These are phyloP conservation scores for Hyperoplus immaculatus DNA, from an alignment of 2,797 vertebrate genomes.

Conservation along the genomic window DNA sequence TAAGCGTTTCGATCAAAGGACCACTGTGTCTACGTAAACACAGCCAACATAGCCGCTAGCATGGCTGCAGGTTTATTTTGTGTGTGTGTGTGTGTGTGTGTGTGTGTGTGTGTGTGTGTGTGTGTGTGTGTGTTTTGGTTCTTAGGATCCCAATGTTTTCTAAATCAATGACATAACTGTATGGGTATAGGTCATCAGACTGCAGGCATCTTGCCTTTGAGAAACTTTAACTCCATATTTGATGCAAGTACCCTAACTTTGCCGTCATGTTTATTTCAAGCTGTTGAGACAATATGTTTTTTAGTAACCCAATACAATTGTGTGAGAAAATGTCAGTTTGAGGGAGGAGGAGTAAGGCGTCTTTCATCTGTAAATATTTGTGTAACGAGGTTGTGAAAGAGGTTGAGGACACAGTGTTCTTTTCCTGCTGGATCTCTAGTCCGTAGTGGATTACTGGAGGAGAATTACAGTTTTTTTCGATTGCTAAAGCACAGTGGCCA, in stretches of 20 bases:
- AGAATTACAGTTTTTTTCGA: slow-evolving; percentile 7
- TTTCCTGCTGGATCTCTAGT: slow-evolving; percentile 32
- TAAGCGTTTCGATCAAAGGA: slow-evolving; percentile 26
- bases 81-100: no score
- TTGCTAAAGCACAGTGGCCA: background rate
- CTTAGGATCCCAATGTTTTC: background rate
- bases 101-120: no score
- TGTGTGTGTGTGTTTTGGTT: background rate
- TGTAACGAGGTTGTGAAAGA: slow-evolving; percentile 32
- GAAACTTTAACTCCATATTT: background rate
- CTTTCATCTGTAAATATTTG: slow-evolving; percentile 61
- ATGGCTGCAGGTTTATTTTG: background rate
- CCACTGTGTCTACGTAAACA: background rate
- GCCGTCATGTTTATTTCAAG: background rate
- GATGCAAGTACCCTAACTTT: background rate
- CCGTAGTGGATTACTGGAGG: slow-evolving; percentile 40
- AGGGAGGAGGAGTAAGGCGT: slow-evolving; percentile 15
- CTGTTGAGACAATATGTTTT: slow-evolving; percentile 5
- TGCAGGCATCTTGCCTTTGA: background rate
- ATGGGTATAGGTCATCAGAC: background rate
- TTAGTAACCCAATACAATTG: slow-evolving; percentile 26
- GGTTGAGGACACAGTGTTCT: slow-evolving; percentile 60
- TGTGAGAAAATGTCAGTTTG: slow-evolving; percentile 21
- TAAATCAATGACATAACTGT: background rate
- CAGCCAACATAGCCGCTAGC: background rate